phyloP scores from a whole-genome alignment of 2,797 vertebrate genomes.

The Buceros bicornis region DNA sequence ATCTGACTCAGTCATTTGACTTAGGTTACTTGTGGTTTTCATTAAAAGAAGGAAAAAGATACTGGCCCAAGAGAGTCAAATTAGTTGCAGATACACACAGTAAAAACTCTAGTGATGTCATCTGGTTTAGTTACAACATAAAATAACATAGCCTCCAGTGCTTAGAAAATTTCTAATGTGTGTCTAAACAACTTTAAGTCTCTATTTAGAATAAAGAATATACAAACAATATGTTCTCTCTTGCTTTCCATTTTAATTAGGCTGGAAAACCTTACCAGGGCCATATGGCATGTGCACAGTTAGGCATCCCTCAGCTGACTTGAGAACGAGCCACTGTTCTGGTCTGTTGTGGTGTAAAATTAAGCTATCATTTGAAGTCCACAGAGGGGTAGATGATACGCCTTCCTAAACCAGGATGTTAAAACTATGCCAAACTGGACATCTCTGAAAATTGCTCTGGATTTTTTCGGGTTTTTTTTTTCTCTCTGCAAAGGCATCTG shows the following conservation, averaged over 20 bases:
- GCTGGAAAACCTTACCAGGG: neutral
- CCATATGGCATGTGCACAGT: neutral
- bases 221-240: neutral
- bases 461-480: neutral
- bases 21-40: neutral
- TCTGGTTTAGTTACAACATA: neutral
- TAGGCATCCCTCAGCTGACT: neutral
- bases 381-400: neutral
- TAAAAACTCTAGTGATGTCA: neutral
- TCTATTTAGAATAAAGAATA: constrained; percentile 25
- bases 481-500: neutral
- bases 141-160: neutral
- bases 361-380: constrained; percentile 19
- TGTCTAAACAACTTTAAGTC: constrained; percentile 15
- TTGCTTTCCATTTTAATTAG: constrained; percentile 33
- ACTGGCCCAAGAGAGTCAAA: neutral
- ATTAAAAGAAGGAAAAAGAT: neutral
- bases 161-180: neutral
- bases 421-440: neutral
- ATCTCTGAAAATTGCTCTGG: neutral
- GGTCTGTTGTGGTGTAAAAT: neutral
- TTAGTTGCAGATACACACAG: neutral
- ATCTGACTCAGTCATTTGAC: neutral
- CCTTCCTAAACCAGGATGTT: neutral
- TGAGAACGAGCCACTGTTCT: neutral